These are phyloP conservation scores for Myiagra hebetior DNA, from an alignment of 2,113 vertebrate genomes.

Conservation along the genomic window DNA sequence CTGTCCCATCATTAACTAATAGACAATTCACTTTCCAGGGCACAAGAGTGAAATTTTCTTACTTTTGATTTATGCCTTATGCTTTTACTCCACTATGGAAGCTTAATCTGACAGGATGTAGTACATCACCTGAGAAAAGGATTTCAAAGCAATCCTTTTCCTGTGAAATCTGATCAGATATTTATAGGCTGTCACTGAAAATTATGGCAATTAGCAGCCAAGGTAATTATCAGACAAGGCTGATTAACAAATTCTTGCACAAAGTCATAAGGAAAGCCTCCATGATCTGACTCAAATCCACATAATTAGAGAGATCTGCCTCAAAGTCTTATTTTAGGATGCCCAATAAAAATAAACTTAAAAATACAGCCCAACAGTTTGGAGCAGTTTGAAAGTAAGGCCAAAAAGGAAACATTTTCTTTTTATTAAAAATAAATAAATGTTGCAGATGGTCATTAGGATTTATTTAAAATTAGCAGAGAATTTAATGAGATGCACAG, in stretches of 20 bases:
- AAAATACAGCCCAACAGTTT: background rate
- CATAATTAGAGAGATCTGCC: background rate
- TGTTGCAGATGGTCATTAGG: background rate
- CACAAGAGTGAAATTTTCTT: background rate
- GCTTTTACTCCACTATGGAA: background rate
- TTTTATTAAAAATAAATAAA: background rate
- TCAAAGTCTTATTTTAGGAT: background rate
- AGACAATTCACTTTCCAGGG: background rate
- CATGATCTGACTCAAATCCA: background rate
- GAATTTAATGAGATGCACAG: background rate
- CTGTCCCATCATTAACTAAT: background rate
- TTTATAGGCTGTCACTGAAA: background rate
- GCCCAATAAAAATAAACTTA: background rate
- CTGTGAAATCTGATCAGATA: background rate
- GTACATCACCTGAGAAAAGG: background rate
- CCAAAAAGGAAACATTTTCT: background rate
- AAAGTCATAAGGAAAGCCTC: background rate
- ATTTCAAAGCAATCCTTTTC: background rate
- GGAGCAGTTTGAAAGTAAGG: background rate
- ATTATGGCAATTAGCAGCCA: background rate
- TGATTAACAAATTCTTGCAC: background rate
- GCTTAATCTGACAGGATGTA: background rate
- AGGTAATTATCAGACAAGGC: background rate
- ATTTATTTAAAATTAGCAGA: background rate
- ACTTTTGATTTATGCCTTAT: background rate